phyloP scores from a whole-genome alignment of 2,888 invertebrate species.

The Autographa pulchrina region DNA sequence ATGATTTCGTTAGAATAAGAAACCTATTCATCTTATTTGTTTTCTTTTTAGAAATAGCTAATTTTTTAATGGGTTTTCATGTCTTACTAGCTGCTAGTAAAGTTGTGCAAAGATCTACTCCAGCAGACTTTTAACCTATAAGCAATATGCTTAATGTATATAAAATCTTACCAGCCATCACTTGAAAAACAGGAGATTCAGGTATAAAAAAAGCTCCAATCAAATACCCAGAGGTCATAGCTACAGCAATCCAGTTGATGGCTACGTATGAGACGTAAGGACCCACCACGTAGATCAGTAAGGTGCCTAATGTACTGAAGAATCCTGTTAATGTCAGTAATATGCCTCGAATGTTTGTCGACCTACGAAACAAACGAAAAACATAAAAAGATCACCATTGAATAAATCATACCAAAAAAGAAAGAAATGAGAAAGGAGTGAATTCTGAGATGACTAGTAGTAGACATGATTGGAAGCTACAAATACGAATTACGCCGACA shows the following conservation, averaged over 20 bases:
- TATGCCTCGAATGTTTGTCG: slow-evolving; percentile 69
- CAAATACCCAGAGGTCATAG: slow-evolving; percentile 49
- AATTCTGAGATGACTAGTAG: too few relatives aligned
- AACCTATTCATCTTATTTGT: too few relatives aligned
- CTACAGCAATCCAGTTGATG: slow-evolving; percentile 58
- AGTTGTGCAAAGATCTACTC: too few relatives aligned
- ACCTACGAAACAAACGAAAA: slow-evolving; percentile 60
- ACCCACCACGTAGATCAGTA: slow-evolving; percentile 61
- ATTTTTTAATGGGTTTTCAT: too few relatives aligned
- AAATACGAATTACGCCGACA: too few relatives aligned
- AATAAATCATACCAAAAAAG: too few relatives aligned
- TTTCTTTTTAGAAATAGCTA: too few relatives aligned
- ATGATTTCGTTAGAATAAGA: too few relatives aligned
- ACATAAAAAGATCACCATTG: too few relatives aligned
- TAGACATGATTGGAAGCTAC: too few relatives aligned
- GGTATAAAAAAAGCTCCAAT: slow-evolving; percentile 60
- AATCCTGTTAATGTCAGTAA: slow-evolving; percentile 65
- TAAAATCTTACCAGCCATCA: slow-evolving; percentile 63
- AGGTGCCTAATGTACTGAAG: slow-evolving; percentile 60
- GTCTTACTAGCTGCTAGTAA: too few relatives aligned
- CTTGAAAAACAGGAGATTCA: slow-evolving; percentile 69
- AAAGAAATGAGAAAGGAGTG: too few relatives aligned
- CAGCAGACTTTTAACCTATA: background rate
- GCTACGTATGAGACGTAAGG: slow-evolving; percentile 62
- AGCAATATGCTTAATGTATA: background rate